Evolutionary conservation across 2,888 invertebrate genomes (phyloP), one percentile per base, ranked within the genome.

Genomic region (Aquatica leii): DNA sequence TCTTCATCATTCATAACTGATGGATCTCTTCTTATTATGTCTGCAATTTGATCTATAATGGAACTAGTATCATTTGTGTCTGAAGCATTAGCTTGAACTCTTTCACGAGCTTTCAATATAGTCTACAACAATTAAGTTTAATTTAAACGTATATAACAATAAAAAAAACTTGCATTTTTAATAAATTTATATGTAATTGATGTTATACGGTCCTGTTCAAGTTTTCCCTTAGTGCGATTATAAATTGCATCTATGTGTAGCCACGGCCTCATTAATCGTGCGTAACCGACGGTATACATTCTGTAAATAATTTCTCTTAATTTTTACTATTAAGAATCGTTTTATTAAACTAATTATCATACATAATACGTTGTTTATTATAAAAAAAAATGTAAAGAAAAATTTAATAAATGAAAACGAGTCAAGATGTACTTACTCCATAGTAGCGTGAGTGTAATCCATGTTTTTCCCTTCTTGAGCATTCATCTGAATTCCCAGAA

Each of bases 11-110:
- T 67, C 24, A 76, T 66, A 12, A 59, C 15, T 12, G 57, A 59
- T 9, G 72, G 71, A 69, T 75, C 64, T 48, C 69, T 62, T 18
- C 71, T 67, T 1, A 70, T 63, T 49, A 66, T 59, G n/a, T 71
- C 68, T 3, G 67, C 61, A 24, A 77, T 63, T 54, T 46, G 59
- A 58, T 77, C 76, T 14, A 77, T 62, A 11, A 73, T 54, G 0
- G 77, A 41, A n/a, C 20, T 31, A 5, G 17, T 6, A 4, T 24
- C 24, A 4, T 6, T 51, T 2, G 8, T 3, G 31, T 15, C n/a
- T 18, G 1, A 0, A 18, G 37, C 41, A 37, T 15, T 17, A 40
- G 41, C 9, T 12, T 34, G 57, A 9, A 54, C 37, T 17, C 64
- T 64, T 20, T 24, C 12, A 8, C 17, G 12, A 8, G 64, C 55